Conservation (phyloP, 2,113 vertebrate genomes). For the Macquaria australasica region DNA sequence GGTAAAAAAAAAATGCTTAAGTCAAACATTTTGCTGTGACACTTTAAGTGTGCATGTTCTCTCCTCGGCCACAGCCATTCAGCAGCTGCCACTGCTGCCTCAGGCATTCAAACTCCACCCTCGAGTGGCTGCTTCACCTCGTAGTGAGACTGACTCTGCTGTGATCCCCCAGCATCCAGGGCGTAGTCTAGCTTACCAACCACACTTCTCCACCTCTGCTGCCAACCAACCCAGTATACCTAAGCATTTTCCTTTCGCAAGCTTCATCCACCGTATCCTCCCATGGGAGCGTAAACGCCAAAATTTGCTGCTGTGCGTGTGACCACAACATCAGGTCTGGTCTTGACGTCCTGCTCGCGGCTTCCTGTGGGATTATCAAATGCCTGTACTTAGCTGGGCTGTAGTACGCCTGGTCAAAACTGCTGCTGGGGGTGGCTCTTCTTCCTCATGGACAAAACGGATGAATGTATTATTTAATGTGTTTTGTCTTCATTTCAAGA, state of each 20-base stretch:
- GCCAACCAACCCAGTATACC: conserved; percentile 37
- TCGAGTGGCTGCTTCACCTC: conserved; percentile 18
- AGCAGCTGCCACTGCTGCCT: conserved; percentile 26
- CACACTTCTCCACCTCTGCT: conserved; percentile 61
- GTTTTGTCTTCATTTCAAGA: neutral
- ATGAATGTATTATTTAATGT: conserved; percentile 13
- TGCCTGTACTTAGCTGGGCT: conserved; percentile 39
- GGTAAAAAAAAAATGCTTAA: neutral
- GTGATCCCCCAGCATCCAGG: conserved; percentile 55
- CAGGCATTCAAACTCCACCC: conserved; percentile 33
- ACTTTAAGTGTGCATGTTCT: conserved; percentile 15
- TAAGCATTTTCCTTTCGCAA: conserved; percentile 51
- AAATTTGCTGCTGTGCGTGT: conserved; percentile 33
- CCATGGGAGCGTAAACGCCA: conserved; percentile 41
- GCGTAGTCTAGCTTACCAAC: conserved; percentile 52
- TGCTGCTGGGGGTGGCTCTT: neutral
- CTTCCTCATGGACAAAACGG: neutral
- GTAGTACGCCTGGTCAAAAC: conserved; percentile 9
- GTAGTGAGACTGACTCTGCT: conserved; percentile 27
- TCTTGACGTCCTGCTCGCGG: conserved; percentile 28
- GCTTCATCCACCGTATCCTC: conserved; percentile 28
- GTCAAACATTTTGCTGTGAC: neutral
- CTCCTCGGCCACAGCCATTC: conserved; percentile 12
- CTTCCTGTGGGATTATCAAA: conserved; percentile 61
- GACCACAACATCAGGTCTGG: conserved; percentile 43